phyloP scores from a whole-genome alignment of 2,888 invertebrate genomes.

The Hipparchia semele region DNA sequence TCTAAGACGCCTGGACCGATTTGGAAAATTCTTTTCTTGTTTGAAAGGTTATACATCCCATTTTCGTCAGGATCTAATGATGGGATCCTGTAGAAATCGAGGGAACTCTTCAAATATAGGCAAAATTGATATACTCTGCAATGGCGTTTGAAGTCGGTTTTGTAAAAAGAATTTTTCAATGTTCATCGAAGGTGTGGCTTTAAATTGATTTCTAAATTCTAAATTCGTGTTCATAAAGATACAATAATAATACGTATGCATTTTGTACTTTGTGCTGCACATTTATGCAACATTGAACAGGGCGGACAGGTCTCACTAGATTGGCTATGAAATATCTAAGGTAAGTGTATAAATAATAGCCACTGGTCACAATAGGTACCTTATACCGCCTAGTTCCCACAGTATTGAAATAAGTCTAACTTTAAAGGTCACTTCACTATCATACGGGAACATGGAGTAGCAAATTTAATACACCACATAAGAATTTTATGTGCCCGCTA shows the following conservation, averaged over 20 bases:
- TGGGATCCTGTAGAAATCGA: no score
- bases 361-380: constrained; percentile 34
- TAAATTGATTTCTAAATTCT: no score
- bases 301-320: constrained; percentile 27
- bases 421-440: constrained; percentile 34
- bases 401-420: constrained; percentile 48
- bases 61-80: no score
- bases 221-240: no score
- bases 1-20: no score
- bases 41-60: no score
- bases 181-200: no score
- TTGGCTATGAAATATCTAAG: constrained; percentile 23
- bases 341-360: constrained; percentile 32
- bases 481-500: background rate
- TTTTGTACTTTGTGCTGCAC: background rate
- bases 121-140: no score
- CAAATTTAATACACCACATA: background rate
- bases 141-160: no score
- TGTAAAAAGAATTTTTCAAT: no score
- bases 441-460: background rate
- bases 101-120: no score
- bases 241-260: background rate
- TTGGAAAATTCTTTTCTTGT: no score
- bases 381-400: constrained; percentile 47
- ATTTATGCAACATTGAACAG: constrained; percentile 17